These are phyloP conservation scores for Willowsia nigromaculata DNA, from an alignment of 2,888 invertebrate species.

Conservation along the genomic window DNA sequence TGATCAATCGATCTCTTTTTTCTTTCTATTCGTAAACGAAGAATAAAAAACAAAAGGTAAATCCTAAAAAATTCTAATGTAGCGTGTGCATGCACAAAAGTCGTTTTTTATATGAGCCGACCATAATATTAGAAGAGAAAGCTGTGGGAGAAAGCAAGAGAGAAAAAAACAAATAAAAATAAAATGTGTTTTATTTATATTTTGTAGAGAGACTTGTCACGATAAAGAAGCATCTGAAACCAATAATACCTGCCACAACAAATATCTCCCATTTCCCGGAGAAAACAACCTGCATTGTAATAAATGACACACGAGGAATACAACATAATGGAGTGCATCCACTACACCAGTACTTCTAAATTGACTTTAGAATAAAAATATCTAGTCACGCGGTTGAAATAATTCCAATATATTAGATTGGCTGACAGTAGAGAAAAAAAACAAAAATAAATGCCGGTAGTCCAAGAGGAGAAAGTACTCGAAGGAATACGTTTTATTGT, in stretches of 20 bases:
- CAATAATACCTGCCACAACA: not conserved
- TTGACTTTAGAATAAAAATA: not conserved
- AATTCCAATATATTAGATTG: not conserved
- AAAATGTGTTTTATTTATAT: not conserved
- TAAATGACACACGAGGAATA: not conserved
- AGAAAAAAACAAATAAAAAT: not conserved
- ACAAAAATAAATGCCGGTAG: not conserved
- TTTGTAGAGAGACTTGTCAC: not conserved
- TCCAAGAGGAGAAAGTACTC: too few species aligned
- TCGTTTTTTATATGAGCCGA: not conserved
- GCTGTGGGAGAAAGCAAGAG: too few species aligned
- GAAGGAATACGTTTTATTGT: too few species aligned
- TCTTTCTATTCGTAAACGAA: not conserved
- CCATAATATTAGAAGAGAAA: not conserved
- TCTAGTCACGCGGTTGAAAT: not conserved
- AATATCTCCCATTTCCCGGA: not conserved
- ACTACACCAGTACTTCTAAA: not conserved
- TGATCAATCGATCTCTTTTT: not conserved
- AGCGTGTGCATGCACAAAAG: conserved; percentile 7
- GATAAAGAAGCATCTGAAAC: not conserved
- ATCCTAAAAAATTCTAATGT: not conserved
- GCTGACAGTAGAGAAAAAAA: not conserved
- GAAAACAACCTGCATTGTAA: not conserved
- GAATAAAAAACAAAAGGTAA: not conserved
- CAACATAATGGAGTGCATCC: not conserved